Evolutionary conservation across 2,113 vertebrate genomes (phyloP), one percentile per base, ranked within the genome.

Genomic region (Cyprinus carpio): DNA sequence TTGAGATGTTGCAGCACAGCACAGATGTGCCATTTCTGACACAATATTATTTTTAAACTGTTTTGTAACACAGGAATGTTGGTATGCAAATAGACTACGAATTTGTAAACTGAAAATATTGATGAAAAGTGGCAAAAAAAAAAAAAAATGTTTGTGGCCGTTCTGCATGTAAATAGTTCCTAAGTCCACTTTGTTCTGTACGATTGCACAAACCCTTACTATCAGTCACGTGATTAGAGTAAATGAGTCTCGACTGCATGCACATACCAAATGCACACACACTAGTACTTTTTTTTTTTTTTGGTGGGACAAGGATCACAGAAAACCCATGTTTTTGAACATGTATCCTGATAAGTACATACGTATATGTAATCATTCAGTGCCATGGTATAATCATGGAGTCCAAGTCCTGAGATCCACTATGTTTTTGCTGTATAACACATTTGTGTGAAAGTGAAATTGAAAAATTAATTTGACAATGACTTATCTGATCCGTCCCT

Each of bases 41-140:
- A 60, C 34, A 6, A 11, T 72, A 40, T 72, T 9, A 40, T 20
- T 31, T 37, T 72, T n/a, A 0, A 40, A 72, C 20, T 1, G 9
- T 79, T 58, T 58, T 79, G 76, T 37, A 29, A 49, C n/a, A 18
- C 37, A 11, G 9, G 37, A 81, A 65, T 65, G 8, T 81, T 43
- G 9, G 34, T 60, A 37, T 60, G 34, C 23, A 62, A 29, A n/a
- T 40, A 81, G 62, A 40, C 64, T 81, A 37, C 18, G 31, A 72
- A 72, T 71, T 27, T 58, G 58, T 83, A n/a, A 67, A 83, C 67
- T 37, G 64, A n/a, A 82, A 82, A 71, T 82, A 64, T 69, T 67
- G 80, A 82, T 11, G 3, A n/a, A 62, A 79, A 79, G n/a, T 37
- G 16, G n/a, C 37, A 81, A 23, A 49, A 72, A 20, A 81, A 23